Evolutionary conservation across 2,888 invertebrate species (phyloP), one percentile per base, ranked within the genome.

Genomic region (Sepioteuthis lessoniana): DNA sequence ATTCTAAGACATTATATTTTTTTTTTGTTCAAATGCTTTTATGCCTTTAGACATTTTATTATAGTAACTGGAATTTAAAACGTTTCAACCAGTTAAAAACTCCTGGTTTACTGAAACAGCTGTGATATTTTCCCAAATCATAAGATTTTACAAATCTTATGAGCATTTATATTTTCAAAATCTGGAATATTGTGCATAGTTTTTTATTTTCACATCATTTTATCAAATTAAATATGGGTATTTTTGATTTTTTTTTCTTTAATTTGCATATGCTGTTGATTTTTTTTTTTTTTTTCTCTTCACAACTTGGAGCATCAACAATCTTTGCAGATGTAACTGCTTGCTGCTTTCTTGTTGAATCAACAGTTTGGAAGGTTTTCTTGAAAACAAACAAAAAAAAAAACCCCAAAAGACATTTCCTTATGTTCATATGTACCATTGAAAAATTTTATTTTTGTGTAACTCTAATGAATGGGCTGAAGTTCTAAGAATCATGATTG

Each of bases 121-220:
- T 76, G 76, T 76, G 76, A 76, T 76, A 76, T 76, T 76, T 76
- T 13, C 8, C n/a, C n/a, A 76, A 35, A 76, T 76, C n/a, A n/a
- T n/a, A 76, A 76, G 76, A 35, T 76, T 76, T 76, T n/a, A n/a
- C 13, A 76, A n/a, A 76, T 76, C n/a, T 76, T n/a, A n/a, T 76
- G 76, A 19, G 76, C 76, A 76, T 76, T 76, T n/a, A 76, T 76
- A 76, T 76, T 76, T 76, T 76, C 76, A 76, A 55, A 7, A 55
- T 55, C 21, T 55, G 25, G 4, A 55, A 76, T 76, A n/a, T n/a
- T 76, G 31, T 76, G n/a, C 76, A 76, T 76, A 76, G 76, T n/a
- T n/a, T 76, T 76, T 76, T 76, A n/a, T 76, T 76, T 76, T 76
- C 76, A 76, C 76, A 76, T 35, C n/a, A 76, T 76, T 76, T 76